Evolutionary conservation across 2,888 invertebrate species (phyloP).

Genomic region (Microctonus brassicae): DNA sequence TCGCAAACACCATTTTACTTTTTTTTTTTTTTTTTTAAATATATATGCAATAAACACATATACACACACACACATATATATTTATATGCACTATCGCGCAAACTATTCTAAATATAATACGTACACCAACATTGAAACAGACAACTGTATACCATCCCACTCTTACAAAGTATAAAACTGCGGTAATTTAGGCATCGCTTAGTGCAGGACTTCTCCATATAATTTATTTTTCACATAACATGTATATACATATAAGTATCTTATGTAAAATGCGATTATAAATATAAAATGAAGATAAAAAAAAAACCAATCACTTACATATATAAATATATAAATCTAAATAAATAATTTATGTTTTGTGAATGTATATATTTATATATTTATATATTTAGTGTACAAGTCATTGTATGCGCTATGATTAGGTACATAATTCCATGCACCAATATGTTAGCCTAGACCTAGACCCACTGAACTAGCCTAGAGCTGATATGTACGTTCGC

Average conservation of each 20-base stretch:
- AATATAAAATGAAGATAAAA: no score
- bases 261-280: no score
- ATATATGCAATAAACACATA: not conserved
- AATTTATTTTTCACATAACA: no score
- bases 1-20: not conserved
- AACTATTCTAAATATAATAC: not conserved
- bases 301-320: no score
- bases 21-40: not conserved
- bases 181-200: not conserved
- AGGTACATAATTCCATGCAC: constrained; percentile 38
- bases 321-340: no score
- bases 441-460: constrained; percentile 63
- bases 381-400: not conserved
- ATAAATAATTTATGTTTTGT: no score
- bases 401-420: not conserved
- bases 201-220: no score
- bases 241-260: no score
- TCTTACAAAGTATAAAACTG: not conserved
- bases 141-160: not conserved
- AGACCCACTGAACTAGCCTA: constrained; percentile 67
- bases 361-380: no score
- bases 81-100: not conserved
- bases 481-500: constrained; percentile 52
- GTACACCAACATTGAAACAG: no score
- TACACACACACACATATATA: not conserved